Percentiles rank a stretch among this genome's conserved stretches.
phyloP scores from a whole-genome alignment of 2,888 invertebrate genomes.

The Coremacera marginata region DNA sequence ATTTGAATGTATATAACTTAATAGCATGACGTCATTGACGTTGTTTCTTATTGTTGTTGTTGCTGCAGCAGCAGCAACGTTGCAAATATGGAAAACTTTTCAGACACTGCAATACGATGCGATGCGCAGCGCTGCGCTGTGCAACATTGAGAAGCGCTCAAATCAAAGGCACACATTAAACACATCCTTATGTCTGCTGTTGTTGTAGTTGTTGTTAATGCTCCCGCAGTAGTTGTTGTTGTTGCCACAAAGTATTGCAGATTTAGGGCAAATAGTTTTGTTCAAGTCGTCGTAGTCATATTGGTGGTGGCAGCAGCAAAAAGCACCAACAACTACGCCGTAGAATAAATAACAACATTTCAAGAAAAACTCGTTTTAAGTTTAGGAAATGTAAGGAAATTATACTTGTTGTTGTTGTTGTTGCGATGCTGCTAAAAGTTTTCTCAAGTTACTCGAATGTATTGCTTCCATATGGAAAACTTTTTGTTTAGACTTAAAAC shows the following conservation, averaged over 20 bases:
- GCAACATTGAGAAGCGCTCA: conserved; percentile 26
- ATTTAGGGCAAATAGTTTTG: conserved; percentile 63
- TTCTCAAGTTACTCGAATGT: neutral
- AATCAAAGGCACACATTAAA: conserved; percentile 36
- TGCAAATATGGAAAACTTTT: conserved; percentile 42
- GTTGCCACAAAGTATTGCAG: conserved; percentile 4
- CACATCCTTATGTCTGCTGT: conserved; percentile 16
- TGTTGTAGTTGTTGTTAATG: conserved; percentile 1
- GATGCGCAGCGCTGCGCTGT: neutral
- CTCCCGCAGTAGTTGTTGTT: neutral
- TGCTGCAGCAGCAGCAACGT: conserved; percentile 15
- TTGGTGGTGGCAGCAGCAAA: neutral
- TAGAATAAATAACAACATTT: neutral
- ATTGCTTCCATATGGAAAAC: too few species aligned
- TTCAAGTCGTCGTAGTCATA: conserved; percentile 44
- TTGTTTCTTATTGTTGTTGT: conserved; percentile 35
- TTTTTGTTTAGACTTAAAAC: too few species aligned
- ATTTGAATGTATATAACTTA: conserved; percentile 36
- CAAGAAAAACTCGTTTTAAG: neutral
- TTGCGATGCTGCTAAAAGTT: neutral
- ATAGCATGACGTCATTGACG: conserved; percentile 27
- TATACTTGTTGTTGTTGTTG: neutral
- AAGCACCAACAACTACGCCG: neutral
- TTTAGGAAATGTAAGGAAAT: neutral
- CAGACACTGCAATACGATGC: conserved; percentile 38